phyloP scores from a whole-genome alignment of 1,140 invertebrate genomes.

The Diprion similis region DNA sequence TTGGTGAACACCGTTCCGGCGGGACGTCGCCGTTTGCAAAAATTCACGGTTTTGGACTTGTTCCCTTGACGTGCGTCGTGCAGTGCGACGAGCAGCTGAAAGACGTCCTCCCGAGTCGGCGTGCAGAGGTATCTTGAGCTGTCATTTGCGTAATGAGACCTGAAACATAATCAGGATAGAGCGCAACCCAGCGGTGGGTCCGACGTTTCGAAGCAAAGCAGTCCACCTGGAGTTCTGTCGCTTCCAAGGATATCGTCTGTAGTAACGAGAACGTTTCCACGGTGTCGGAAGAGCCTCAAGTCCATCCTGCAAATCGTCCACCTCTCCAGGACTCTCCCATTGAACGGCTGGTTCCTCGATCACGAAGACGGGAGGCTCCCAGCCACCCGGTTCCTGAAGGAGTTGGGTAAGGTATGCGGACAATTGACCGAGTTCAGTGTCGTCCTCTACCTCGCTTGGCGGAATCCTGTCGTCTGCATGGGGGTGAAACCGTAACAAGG shows the following conservation, averaged over 20 bases:
- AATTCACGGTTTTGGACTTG: slow-evolving; percentile 62
- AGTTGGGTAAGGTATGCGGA: slow-evolving; percentile 35
- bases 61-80: slow-evolving; percentile 67
- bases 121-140: slow-evolving; percentile 63
- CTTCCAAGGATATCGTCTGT: slow-evolving; percentile 69
- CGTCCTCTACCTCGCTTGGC: slow-evolving; percentile 30
- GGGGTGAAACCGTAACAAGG: no score
- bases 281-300: slow-evolving; percentile 25
- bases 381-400: slow-evolving; percentile 28
- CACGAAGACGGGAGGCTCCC: slow-evolving; percentile 35
- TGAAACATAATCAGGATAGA: slow-evolving; percentile 21
- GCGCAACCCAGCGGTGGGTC: not conserved
- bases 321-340: slow-evolving; percentile 16
- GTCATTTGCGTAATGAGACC: slow-evolving; percentile 62
- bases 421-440: slow-evolving; percentile 30
- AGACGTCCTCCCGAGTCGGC: slow-evolving; percentile 67
- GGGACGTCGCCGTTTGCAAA: slow-evolving; percentile 68
- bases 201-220: not conserved
- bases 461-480: slow-evolving; percentile 18
- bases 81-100: slow-evolving; percentile 65
- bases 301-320: slow-evolving; percentile 17
- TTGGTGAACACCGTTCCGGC: slow-evolving; percentile 68
- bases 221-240: slow-evolving; percentile 57
- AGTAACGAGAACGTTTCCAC: slow-evolving; percentile 65
- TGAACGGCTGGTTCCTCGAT: slow-evolving; percentile 28